Percentiles rank a stretch among this genome's conserved stretches.
These are phyloP conservation scores for Dryococelus australis DNA, from an alignment of 2,888 invertebrate genomes.

Conservation along the genomic window DNA sequence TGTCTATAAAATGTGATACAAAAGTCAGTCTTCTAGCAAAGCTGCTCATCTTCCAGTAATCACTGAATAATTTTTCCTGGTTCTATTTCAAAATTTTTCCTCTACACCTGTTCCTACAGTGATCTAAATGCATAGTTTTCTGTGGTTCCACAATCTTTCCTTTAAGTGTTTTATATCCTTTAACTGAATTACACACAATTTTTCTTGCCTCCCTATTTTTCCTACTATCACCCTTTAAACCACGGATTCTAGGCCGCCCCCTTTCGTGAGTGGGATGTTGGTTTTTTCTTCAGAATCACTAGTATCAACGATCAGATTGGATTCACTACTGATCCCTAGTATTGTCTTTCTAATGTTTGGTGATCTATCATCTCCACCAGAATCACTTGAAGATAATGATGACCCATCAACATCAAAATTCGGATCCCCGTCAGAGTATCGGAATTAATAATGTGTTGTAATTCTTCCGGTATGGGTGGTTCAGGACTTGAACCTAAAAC, in stretches of 20 bases:
- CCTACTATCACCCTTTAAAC: slow-evolving; percentile 16
- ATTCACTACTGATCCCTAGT: neutral
- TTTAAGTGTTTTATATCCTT: neutral
- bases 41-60: neutral
- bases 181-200: neutral
- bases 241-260: neutral
- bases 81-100: neutral
- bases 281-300: slow-evolving; percentile 21
- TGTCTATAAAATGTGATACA: neutral
- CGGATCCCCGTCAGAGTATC: neutral
- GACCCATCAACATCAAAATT: neutral
- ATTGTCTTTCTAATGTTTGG: neutral
- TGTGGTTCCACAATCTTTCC: neutral
- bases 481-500: neutral
- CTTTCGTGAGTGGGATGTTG: slow-evolving; percentile 1
- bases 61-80: neutral
- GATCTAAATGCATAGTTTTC: neutral
- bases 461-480: too few relatives aligned
- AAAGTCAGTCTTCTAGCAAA: slow-evolving; percentile 2
- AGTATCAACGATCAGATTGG: too few relatives aligned
- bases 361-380: neutral
- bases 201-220: neutral
- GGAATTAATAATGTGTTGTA: neutral
- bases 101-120: neutral
- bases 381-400: neutral